phyloP scores from a whole-genome alignment of 2,797 vertebrate species.

The Alca torda region DNA sequence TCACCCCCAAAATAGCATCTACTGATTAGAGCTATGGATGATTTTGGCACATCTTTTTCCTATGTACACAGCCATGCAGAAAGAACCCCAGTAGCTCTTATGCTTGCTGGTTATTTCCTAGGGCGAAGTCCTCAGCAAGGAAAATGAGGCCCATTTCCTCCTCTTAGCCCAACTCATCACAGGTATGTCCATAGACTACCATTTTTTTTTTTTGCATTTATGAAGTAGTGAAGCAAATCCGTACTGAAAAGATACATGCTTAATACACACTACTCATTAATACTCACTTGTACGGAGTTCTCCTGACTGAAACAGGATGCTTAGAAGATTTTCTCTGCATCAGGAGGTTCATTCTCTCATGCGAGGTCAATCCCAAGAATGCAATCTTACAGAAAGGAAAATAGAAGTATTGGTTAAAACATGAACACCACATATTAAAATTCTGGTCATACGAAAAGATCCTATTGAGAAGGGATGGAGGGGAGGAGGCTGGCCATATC shows the following conservation, averaged over 20 bases:
- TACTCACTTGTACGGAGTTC: slow-evolving; percentile 93
- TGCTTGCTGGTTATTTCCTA: neutral
- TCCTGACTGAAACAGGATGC: slow-evolving; percentile 83
- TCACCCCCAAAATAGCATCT: rapidly evolving
- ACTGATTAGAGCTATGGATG: neutral
- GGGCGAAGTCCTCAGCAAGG: neutral
- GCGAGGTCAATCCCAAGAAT: slow-evolving; percentile 88
- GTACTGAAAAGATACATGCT: neutral
- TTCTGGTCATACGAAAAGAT: neutral
- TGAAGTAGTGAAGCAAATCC: neutral
- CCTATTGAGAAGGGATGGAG: neutral
- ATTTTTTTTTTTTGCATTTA: neutral
- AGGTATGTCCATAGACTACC: neutral
- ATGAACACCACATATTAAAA: neutral
- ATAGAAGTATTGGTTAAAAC: neutral
- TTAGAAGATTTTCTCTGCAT: slow-evolving; percentile 81
- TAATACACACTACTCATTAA: neutral
- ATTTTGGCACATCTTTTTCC: neutral
- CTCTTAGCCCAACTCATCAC: neutral
- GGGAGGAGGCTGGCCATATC: neutral
- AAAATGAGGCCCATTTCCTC: neutral
- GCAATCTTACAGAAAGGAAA: slow-evolving; percentile 76
- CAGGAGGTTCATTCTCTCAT: slow-evolving; percentile 83
- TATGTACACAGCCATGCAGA: neutral
- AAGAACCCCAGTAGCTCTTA: neutral